Percentiles rank a stretch among this genome's conserved stretches.
Evolutionary conservation across 2,888 invertebrate genomes (phyloP).

Genomic region (Eucriotettix oculatus): DNA sequence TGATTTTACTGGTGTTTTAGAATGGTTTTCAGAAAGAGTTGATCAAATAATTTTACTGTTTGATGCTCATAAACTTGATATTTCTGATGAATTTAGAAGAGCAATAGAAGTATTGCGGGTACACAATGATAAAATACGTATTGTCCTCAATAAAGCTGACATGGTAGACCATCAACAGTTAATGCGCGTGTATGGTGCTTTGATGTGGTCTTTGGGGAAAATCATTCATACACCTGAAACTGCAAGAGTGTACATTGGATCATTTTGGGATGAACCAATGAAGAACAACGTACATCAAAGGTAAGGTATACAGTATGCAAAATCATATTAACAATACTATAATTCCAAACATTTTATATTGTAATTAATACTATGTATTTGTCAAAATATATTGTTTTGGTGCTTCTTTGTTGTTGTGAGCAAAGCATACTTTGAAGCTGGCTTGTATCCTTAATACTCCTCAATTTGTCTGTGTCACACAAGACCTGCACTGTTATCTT

Average conservation of each 20-base stretch:
- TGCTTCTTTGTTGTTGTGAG: no score
- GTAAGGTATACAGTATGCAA: constrained; percentile 15
- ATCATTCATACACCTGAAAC: constrained; percentile 97
- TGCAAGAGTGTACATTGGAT: constrained; percentile 96
- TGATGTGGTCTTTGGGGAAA: constrained; percentile 99
- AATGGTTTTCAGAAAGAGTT: constrained; percentile 98
- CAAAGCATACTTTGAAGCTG: no score
- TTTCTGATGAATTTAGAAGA: constrained; percentile 45
- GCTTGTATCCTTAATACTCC: no score
- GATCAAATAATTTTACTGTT: constrained; percentile 93
- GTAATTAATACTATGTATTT: no score
- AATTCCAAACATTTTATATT: no score
- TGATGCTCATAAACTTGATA: constrained; percentile 90
- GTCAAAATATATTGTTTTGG: no score
- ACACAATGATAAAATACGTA: constrained; percentile 43
- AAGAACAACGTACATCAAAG: constrained; percentile 82
- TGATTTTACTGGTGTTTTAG: constrained; percentile 83
- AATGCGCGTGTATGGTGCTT: constrained; percentile 82
- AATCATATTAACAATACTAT: no score
- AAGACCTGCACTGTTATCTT: no score
- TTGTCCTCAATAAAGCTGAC: constrained; percentile 47
- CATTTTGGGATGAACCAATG: constrained; percentile 96
- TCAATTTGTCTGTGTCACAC: no score
- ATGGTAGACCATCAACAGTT: constrained; percentile 47
- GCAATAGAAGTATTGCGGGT: constrained; percentile 42